Base-by-base conservation (phyloP, 2,888 invertebrate genomes). In the Drosophila dives region DNA sequence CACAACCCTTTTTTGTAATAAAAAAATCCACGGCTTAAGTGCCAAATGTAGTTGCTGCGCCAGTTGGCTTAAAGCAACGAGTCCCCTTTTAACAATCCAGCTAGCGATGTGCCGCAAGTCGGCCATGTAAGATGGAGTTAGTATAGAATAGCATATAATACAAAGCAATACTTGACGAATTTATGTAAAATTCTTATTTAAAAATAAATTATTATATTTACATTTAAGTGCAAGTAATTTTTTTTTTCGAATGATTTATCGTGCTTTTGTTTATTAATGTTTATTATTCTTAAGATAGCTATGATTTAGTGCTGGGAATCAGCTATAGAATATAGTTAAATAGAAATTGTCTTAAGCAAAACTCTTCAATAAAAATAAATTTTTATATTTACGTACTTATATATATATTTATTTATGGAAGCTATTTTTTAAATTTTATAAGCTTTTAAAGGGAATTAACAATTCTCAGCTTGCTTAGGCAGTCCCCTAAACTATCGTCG, bases 1-100 rank as follows among this genome's bases (percentile, higher is more conserved):
- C 58, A 53, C 64, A 86, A 86, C 83, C 85, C 85, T 86, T 86
- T 86, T 86, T 86, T 66, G 72, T 81, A 85, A 83, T 86, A 86
- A 83, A 77, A 56, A 56, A 32, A 32, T 15, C 20, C 40, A n/a
- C 48, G 74, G 77, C 86, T 86, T 81, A 83, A 86, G 86, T 81
- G 83, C 66, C 73, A 72, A 83, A 83, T 73, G 83, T 80, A 88
- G 81, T 81, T 75, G 62, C 80, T 68, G 56, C 66, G 23, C 40
- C 65, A 69, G 72, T 58, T 70, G 72, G 68, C 81, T 62, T 54
- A 29, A 67, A 73, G 74, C 75, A 66, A 78, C 77, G 65, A 72
- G 33, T 34, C 49, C 56, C 64, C 40, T 10, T 40, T 67, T 68
- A 65, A 42, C 62, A 69, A 33, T 68, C 64, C 34, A 36, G 23